Evolutionary conservation across 1,140 invertebrate species (phyloP).

Genomic region (Mercenaria mercenaria): DNA sequence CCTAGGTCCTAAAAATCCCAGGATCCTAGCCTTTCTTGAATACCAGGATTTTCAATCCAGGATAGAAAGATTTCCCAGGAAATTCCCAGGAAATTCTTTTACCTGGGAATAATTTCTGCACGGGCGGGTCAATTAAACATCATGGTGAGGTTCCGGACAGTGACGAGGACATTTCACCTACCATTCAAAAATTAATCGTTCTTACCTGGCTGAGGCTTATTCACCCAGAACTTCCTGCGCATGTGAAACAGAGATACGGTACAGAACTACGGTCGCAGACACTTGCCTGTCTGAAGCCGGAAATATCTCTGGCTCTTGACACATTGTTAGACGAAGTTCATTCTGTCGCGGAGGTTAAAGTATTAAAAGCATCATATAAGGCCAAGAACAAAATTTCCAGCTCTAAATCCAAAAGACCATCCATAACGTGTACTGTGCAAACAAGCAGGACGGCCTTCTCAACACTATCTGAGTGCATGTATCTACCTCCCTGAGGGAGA

Average conservation of each 20-base stretch:
- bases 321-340: neutral
- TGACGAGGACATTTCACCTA: slow-evolving; percentile 67
- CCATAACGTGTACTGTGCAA: slow-evolving; percentile 6
- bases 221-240: slow-evolving; percentile 1
- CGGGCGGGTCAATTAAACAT: slow-evolving; percentile 49
- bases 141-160: slow-evolving; percentile 32
- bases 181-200: too few species aligned
- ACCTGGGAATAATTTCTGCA: slow-evolving; percentile 62
- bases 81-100: slow-evolving; percentile 68
- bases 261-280: slow-evolving; percentile 9
- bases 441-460: slow-evolving; percentile 7
- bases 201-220: neutral
- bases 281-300: neutral
- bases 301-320: neutral
- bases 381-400: neutral
- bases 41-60: too few species aligned
- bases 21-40: too few species aligned
- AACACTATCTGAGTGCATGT: neutral
- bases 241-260: slow-evolving; percentile 14
- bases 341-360: neutral
- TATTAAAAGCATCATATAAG: neutral
- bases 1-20: too few species aligned
- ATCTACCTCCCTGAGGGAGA: slow-evolving; percentile 26
- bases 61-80: too few species aligned
- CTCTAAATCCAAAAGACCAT: neutral